A percentile compares a stretch with the other conserved stretches of the same genome.
phyloP scores from a whole-genome alignment of 1,140 invertebrate genomes.

The Agrilus planipennis region DNA sequence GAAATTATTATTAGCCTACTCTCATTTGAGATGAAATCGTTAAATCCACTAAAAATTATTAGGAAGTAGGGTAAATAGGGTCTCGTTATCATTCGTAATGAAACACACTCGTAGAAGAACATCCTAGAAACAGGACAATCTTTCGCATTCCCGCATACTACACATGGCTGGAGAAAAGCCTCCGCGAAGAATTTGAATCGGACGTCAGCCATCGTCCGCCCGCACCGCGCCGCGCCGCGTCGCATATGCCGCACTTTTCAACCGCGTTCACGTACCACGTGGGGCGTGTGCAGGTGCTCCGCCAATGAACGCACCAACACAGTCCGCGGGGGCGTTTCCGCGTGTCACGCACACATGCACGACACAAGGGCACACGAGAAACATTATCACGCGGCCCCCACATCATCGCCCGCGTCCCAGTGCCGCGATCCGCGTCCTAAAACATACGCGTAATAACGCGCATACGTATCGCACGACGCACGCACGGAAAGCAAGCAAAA shows the following conservation, averaged over 20 bases:
- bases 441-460: neutral
- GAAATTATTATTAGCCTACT: too few species aligned
- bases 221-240: neutral
- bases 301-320: conserved; percentile 23
- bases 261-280: conserved; percentile 6
- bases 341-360: conserved; percentile 10
- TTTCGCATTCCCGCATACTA: too few species aligned
- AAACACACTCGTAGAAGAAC: too few species aligned
- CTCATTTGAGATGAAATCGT: too few species aligned
- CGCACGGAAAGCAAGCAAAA: conserved; percentile 2
- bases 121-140: too few species aligned
- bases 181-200: neutral
- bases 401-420: conserved; percentile 9
- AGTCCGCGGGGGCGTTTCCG: conserved; percentile 27
- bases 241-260: neutral
- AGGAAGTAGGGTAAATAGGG: too few species aligned
- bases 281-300: conserved; percentile 23
- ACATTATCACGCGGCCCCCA: conserved; percentile 10
- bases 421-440: conserved; percentile 17
- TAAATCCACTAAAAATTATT: too few species aligned
- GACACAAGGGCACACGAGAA: conserved; percentile 9
- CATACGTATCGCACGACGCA: neutral
- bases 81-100: too few species aligned
- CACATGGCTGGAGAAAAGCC: too few species aligned
- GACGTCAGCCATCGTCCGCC: neutral